Conservation (phyloP, 2,113 vertebrate species). For the Centropus bengalensis region DNA sequence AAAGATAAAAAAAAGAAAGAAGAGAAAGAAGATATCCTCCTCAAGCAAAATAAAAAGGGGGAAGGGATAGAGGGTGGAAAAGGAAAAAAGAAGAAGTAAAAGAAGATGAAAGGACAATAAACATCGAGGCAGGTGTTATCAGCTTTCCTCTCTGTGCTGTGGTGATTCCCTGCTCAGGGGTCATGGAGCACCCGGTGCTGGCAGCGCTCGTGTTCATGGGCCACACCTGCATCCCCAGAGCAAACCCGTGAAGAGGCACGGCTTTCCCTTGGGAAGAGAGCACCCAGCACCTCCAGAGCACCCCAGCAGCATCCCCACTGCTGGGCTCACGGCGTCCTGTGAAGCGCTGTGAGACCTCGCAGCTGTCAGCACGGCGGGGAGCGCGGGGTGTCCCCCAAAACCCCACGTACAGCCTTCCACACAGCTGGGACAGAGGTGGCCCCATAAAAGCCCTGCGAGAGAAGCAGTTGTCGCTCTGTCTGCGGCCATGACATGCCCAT, state of each 20-base stretch:
- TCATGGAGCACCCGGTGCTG: fast-evolving
- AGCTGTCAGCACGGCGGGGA: too few relatives aligned
- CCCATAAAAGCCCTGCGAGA: background rate
- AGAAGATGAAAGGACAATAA: too few relatives aligned
- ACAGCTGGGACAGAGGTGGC: too few relatives aligned
- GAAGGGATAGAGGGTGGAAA: too few relatives aligned
- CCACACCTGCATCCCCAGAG: background rate
- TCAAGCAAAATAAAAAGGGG: too few relatives aligned
- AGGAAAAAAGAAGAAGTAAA: fast-evolving
- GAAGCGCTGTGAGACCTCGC: background rate
- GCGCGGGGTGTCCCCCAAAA: background rate
- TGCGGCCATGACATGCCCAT: background rate
- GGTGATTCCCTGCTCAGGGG: background rate
- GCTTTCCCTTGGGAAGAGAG: background rate
- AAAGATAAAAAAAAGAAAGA: too few relatives aligned
- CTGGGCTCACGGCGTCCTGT: background rate
- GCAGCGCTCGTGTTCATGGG: background rate
- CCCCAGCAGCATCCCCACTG: background rate
- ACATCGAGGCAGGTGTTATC: too few relatives aligned
- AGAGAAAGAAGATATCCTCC: too few relatives aligned
- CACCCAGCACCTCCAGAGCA: background rate
- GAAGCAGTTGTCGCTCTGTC: too few relatives aligned
- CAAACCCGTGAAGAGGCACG: background rate
- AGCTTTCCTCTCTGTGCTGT: background rate
- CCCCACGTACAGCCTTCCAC: background rate